phyloP scores from a whole-genome alignment of 2,888 invertebrate genomes.

The Apamea monoglypha region DNA sequence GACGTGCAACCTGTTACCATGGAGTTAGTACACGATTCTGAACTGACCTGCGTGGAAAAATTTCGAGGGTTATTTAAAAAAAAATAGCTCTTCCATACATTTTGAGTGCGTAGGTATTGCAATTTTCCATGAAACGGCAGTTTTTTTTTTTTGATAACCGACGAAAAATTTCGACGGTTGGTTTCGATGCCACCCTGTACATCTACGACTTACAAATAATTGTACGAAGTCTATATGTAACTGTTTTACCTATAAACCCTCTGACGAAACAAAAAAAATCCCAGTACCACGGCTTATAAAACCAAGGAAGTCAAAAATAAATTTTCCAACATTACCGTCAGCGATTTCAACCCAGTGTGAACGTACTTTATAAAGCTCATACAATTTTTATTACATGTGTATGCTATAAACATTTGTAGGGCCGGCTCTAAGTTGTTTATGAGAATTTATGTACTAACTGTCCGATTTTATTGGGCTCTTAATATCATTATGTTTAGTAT shows the following conservation, averaged over 20 bases:
- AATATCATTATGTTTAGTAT: slow-evolving; percentile 52
- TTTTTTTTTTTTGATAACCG: no score
- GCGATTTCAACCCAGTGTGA: slow-evolving; percentile 47
- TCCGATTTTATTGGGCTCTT: slow-evolving; percentile 55
- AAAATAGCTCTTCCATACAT: no score
- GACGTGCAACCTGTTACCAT: no score
- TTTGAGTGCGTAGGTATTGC: no score
- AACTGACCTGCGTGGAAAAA: no score
- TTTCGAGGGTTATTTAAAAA: no score
- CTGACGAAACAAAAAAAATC: not conserved
- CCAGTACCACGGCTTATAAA: not conserved
- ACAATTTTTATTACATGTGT: slow-evolving; percentile 65
- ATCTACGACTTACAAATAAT: not conserved
- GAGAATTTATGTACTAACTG: slow-evolving; percentile 63
- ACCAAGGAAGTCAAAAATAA: slow-evolving; percentile 37
- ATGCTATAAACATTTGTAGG: slow-evolving; percentile 61
- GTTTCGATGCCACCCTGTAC: no score
- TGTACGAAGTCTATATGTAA: not conserved
- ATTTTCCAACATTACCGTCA: slow-evolving; percentile 28
- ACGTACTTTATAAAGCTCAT: slow-evolving; percentile 46
- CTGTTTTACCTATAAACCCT: not conserved
- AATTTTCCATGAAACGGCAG: no score
- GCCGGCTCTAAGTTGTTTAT: slow-evolving; percentile 64
- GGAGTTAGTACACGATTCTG: no score
- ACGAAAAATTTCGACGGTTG: no score